Evolutionary conservation across 2,888 invertebrate genomes (phyloP), one percentile per base, ranked within the genome.

Genomic region (Papilio protenor): DNA sequence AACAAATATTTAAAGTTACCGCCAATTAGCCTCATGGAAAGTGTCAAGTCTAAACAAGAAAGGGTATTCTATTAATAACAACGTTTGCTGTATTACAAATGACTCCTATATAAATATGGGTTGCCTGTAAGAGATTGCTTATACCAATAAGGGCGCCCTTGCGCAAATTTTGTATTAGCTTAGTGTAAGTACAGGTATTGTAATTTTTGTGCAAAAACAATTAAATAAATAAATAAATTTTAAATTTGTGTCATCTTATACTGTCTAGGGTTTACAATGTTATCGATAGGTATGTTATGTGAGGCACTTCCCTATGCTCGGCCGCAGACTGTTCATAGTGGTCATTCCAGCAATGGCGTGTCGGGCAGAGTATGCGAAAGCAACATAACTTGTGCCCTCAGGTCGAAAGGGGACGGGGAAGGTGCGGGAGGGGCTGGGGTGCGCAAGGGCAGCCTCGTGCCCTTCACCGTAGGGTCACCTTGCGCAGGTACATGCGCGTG

Each of bases 381-480:
- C 85, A 84, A 82, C 82, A 82, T 81, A 79, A 78, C 73, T 79
- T 76, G 75, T 74, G 79, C 78, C 69, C 74, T 64, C 73, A 76
- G 75, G 80, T 77, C 75, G 55, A 47, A 49, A 74, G 75, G 73
- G 77, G 47, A 21, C 18, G n/a, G 33, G 66, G 66, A 52, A 70
- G 76, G 66, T 47, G 86, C 83, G 82, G 80, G 82, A 85, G 85
- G 86, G 82, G 82, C 84, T 80, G 85, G 89, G 88, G 90, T 87
- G 90, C 87, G 87, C 90, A 90, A 91, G 90, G 91, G 89, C 90
- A 87, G 87, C 87, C 87, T 85, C 88, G 91, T 94, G 94, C 94
- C 94, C 94, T 94, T 94, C 91, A 88, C 85, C 85, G 83, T 84
- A 81, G 86, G 94, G 93, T 93, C 94, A 93, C 94, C 94, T 94